Conservation (phyloP, 2,888 invertebrate genomes). For the Papilio gigon region DNA sequence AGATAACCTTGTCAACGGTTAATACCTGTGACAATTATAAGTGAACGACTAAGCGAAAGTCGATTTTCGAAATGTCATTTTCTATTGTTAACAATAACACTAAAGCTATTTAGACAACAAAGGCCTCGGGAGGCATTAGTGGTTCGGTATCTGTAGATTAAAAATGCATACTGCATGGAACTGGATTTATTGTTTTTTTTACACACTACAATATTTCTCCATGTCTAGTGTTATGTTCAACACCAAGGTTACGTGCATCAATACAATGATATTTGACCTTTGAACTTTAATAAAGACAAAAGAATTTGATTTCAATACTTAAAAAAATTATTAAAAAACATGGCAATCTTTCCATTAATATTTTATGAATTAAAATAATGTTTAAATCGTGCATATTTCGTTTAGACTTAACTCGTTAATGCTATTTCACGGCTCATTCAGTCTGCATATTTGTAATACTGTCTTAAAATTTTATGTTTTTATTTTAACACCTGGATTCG, state of each 20-base stretch:
- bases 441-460: neutral
- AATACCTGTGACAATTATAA: too few species aligned
- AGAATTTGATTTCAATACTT: neutral
- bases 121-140: too few species aligned
- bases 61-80: too few species aligned
- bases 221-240: neutral
- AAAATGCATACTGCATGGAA: too few species aligned
- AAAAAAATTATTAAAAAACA: too few species aligned
- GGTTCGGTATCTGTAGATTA: too few species aligned
- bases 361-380: conserved; percentile 22
- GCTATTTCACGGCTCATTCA: conserved; percentile 5
- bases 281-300: conserved; percentile 11
- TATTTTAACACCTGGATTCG: neutral
- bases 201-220: neutral
- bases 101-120: too few species aligned
- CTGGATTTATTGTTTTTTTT: too few species aligned
- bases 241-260: conserved; percentile 7
- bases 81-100: too few species aligned
- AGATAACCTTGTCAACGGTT: too few species aligned
- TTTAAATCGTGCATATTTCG: conserved; percentile 25
- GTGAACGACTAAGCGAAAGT: too few species aligned
- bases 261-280: conserved; percentile 6
- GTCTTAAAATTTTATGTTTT: conserved; percentile 3
- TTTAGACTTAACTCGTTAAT: conserved; percentile 8
- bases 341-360: neutral